phyloP scores from a whole-genome alignment of 2,888 invertebrate genomes.

The Chelonus formosanus region DNA sequence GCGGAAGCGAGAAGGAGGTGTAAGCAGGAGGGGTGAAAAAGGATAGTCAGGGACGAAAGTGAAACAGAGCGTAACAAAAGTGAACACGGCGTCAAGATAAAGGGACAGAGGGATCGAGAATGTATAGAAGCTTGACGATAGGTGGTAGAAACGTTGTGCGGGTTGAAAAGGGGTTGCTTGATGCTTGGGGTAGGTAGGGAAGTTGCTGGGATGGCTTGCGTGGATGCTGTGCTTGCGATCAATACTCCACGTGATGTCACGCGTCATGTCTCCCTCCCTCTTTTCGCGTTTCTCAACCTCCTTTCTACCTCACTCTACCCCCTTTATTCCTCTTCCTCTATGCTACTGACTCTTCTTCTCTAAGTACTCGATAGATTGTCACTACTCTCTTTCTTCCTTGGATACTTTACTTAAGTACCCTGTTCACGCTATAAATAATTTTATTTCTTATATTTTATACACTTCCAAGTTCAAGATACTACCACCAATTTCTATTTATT shows the following conservation, averaged over 20 bases:
- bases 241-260: constrained; percentile 63
- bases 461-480: too few species aligned
- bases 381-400: too few species aligned
- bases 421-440: too few species aligned
- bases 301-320: not conserved
- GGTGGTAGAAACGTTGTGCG: not conserved
- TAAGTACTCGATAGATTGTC: too few species aligned
- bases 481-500: too few species aligned
- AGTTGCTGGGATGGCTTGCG: constrained; percentile 57
- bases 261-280: constrained; percentile 53
- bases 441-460: too few species aligned
- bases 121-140: constrained; percentile 10
- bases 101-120: constrained; percentile 18
- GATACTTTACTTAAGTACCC: too few species aligned
- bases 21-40: constrained; percentile 17
- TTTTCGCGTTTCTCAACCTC: constrained; percentile 12
- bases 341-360: not conserved
- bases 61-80: constrained; percentile 30
- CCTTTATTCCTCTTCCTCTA: constrained; percentile 8
- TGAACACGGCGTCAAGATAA: constrained; percentile 25
- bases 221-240: constrained; percentile 60
- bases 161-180: constrained; percentile 34
- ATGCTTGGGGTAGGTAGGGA: constrained; percentile 55
- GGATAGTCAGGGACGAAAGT: constrained; percentile 28
- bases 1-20: constrained; percentile 29